A percentile compares a stretch with the other conserved stretches of the same genome.
These are phyloP conservation scores for Cryptotermes secundus DNA, from an alignment of 1,140 invertebrate genomes.

Conservation along the genomic window DNA sequence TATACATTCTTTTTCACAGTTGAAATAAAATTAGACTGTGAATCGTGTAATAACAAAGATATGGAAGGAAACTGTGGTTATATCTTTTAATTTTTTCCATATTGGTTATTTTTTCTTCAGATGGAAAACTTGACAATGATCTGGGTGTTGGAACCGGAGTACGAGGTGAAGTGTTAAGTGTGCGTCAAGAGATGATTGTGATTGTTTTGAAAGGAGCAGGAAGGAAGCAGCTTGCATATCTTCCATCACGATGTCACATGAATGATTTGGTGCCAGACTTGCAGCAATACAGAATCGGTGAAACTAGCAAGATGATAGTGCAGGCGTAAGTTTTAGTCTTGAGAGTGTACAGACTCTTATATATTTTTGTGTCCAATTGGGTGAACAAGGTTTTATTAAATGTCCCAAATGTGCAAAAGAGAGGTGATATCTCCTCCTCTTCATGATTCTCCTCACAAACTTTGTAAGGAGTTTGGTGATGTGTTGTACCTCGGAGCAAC, in stretches of 20 bases:
- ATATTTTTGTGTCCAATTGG: too few species aligned
- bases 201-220: neutral
- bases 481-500: too few species aligned
- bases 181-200: conserved; percentile 5
- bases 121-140: neutral
- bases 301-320: neutral
- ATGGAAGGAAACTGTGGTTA: too few species aligned
- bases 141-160: neutral
- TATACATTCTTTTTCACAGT: too few species aligned
- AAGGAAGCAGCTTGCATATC: conserved; percentile 12
- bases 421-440: too few species aligned
- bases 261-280: neutral
- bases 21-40: too few species aligned
- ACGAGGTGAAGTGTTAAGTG: neutral
- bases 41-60: too few species aligned
- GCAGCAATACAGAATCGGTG: neutral
- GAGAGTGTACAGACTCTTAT: too few species aligned
- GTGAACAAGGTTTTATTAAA: too few species aligned
- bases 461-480: too few species aligned
- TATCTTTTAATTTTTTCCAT: neutral
- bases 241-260: neutral
- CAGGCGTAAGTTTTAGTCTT: neutral
- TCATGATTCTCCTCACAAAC: too few species aligned
- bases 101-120: neutral
- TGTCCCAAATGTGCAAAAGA: too few species aligned